Evolutionary conservation across 1,140 invertebrate genomes (phyloP).

Genomic region (Xylocopa sonorina): DNA sequence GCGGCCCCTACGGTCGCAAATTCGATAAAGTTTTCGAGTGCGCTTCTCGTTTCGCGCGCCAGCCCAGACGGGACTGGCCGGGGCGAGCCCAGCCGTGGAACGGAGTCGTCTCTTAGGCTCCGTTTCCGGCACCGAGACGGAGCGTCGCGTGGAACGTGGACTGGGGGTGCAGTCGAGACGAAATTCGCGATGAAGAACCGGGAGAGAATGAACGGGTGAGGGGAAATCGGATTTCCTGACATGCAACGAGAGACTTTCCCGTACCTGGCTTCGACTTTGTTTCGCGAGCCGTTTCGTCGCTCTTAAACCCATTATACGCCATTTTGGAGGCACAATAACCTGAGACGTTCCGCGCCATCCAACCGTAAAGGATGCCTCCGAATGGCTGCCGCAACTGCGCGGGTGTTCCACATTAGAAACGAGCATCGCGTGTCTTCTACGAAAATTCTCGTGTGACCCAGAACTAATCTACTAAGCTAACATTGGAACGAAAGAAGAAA

Average conservation of each 20-base stretch:
- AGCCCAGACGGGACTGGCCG: constrained; percentile 8
- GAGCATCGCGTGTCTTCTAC: no score
- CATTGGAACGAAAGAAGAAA: no score
- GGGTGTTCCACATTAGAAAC: no score
- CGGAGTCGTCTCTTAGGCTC: constrained; percentile 71
- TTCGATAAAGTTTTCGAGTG: constrained; percentile 79
- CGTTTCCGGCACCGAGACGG: constrained; percentile 64
- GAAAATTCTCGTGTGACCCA: no score
- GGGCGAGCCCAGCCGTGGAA: constrained; percentile 8
- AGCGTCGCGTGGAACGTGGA: constrained; percentile 38
- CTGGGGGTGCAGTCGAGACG: constrained; percentile 27
- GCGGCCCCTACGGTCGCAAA: constrained; percentile 76
- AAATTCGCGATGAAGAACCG: constrained; percentile 23
- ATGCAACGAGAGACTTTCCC: constrained; percentile 60
- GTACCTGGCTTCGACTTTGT: constrained; percentile 44
- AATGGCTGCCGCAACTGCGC: no score
- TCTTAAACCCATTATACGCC: constrained; percentile 9
- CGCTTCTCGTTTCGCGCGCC: constrained; percentile 44
- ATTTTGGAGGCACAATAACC: neutral
- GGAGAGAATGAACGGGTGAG: neutral
- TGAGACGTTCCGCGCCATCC: neutral
- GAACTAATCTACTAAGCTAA: no score
- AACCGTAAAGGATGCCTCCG: no score
- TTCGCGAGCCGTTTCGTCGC: constrained; percentile 54
- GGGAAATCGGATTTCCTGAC: constrained; percentile 70